Percentiles rank a stretch among this genome's conserved stretches.
These are phyloP conservation scores for Colaptes auratus DNA, from an alignment of 2,113 vertebrate species.

Conservation along the genomic window DNA sequence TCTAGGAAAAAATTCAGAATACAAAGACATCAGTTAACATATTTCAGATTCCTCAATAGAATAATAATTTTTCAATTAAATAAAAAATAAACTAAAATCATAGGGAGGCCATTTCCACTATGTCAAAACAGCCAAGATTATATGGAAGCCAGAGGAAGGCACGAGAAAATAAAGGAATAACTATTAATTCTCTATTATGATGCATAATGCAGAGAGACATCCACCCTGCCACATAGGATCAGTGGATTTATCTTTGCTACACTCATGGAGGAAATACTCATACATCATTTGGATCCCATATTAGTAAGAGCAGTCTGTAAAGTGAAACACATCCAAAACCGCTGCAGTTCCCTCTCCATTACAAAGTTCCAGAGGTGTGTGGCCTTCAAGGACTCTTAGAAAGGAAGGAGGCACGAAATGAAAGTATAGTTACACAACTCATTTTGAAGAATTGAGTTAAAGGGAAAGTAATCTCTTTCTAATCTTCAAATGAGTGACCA, in stretches of 20 bases:
- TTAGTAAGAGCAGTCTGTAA: background rate
- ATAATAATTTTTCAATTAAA: background rate
- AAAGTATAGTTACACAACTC: background rate
- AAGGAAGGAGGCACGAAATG: background rate
- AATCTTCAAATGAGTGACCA: background rate
- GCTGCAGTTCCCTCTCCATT: background rate
- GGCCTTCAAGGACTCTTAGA: background rate
- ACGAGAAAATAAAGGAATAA: background rate
- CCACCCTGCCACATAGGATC: background rate
- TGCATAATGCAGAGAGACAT: background rate
- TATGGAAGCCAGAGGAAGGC: background rate
- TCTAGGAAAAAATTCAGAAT: background rate
- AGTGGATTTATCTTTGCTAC: background rate
- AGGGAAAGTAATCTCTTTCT: background rate
- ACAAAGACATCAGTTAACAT: background rate
- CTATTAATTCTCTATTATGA: background rate
- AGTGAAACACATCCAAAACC: background rate
- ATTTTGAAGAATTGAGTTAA: background rate
- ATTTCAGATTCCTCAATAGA: background rate
- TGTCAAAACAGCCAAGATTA: rapidly evolving
- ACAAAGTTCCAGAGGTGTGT: background rate
- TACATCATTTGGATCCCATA: background rate
- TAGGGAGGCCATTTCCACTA: background rate
- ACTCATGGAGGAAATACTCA: background rate
- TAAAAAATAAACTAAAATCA: background rate